A percentile compares a stretch with the other conserved stretches of the same genome.
phyloP scores from a whole-genome alignment of 2,113 vertebrate genomes.

The Terrapene triunguis region DNA sequence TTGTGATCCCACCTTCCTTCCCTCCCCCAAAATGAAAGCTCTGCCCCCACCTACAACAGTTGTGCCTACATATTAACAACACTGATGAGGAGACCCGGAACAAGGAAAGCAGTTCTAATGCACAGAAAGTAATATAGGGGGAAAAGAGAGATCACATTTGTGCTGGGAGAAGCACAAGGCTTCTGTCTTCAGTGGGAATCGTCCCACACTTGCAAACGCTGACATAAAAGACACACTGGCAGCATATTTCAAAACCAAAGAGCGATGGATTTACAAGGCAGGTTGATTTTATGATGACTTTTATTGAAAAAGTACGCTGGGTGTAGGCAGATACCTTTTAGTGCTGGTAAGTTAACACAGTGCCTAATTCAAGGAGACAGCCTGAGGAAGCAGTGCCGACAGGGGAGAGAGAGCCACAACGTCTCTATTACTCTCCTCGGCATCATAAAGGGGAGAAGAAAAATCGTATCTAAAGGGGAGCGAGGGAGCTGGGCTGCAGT shows the following conservation, averaged over 20 bases:
- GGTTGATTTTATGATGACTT: constrained; percentile 87
- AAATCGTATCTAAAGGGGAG: constrained; percentile 74
- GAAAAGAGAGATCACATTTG: background rate
- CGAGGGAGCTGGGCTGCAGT: constrained; percentile 60
- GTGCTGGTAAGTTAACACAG: constrained; percentile 85
- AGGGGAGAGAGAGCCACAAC: constrained; percentile 81
- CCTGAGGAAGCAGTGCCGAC: constrained; percentile 85
- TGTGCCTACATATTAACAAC: constrained; percentile 9
- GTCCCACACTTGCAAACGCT: constrained; percentile 64
- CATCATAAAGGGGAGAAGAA: constrained; percentile 82
- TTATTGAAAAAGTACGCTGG: constrained; percentile 85
- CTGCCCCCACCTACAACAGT: background rate
- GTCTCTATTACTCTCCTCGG: constrained; percentile 90
- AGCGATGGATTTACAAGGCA: constrained; percentile 87
- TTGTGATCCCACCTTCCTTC: constrained; percentile 35
- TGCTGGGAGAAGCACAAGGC: constrained; percentile 37
- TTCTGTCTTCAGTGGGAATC: constrained; percentile 72
- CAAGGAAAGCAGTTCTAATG: background rate
- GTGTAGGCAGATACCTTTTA: constrained; percentile 86
- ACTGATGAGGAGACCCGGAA: background rate
- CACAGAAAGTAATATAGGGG: constrained; percentile 25
- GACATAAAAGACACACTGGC: constrained; percentile 81
- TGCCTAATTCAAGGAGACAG: constrained; percentile 90
- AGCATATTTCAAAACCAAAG: constrained; percentile 83
- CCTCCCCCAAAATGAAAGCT: background rate